Base-by-base conservation (phyloP, 2,113 vertebrate species). In the Lagopus muta region DNA sequence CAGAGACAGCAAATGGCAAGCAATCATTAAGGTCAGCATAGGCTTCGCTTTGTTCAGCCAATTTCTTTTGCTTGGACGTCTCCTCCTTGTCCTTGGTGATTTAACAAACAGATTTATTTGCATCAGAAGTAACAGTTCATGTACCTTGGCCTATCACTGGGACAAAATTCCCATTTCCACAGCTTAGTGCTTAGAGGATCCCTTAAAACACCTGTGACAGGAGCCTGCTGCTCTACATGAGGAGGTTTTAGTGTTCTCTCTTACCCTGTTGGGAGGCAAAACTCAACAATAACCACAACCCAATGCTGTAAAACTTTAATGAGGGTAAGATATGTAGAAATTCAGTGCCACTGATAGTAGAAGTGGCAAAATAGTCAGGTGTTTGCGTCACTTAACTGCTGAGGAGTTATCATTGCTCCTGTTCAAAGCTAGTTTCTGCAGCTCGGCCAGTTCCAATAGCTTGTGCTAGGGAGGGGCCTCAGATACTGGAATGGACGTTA, bases 231-330 rank as follows among this genome's bases (percentile, higher is more conserved):
- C 3, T 43, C 20, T 19, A 22, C 0, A 2, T 43, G 61, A 73
- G 47, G 90, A 82, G 36, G 38, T 20, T 72, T 79, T 76, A 27
- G 48, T 32, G 75, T 92, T 94, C 61, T 71, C 55, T 90, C 36
- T 71, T 48, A 34, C 2, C 64, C 47, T 79, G 72, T 75, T 7
- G 3, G 42, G 65, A 77, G 80, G 43, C 27, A 69, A 92, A 30
- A 22, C n/a, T 76, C 50, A 76, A 47, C 0, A 0, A 20, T 24
- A 87, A 82, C 32, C 0, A 1, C 86, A 65, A 64, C 55, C 85
- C 5, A 67, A 45, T 48, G 89, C 67, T 80, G 25, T 94, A 86
- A 92, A 94, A 80, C 45, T 91, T 95, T 91, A 91, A 48, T 92
- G 87, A 80, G 64, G 45, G 20, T 27, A 28, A 34, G 60, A 28